These are phyloP conservation scores for Myotis lucifugus DNA, from an alignment of 2,113 vertebrate genomes.

Conservation along the genomic window DNA sequence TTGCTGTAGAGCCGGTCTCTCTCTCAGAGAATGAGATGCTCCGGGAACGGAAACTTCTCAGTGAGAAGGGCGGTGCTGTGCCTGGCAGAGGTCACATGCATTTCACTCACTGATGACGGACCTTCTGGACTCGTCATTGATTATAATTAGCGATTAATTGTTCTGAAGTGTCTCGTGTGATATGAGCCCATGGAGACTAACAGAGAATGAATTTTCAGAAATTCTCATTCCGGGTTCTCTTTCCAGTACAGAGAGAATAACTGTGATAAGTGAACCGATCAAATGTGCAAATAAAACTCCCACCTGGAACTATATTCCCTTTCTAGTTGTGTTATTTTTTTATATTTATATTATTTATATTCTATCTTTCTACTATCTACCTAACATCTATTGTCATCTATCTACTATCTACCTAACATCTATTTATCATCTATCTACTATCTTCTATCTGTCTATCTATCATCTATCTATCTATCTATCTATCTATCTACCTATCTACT, in stretches of 20 bases:
- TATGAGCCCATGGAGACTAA: neutral
- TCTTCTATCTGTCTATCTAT: neutral
- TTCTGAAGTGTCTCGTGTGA: neutral
- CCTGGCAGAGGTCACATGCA: neutral
- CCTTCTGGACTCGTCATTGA: neutral
- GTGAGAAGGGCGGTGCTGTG: neutral
- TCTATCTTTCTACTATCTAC: neutral
- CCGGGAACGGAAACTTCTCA: too few relatives aligned
- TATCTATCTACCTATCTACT: neutral
- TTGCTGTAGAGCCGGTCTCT: too few relatives aligned
- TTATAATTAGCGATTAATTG: neutral
- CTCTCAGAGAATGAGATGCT: too few relatives aligned
- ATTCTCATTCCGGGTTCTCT: neutral
- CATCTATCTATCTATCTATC: too few relatives aligned
- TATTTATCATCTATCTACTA: neutral
- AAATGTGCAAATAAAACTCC: neutral
- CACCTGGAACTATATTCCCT: neutral
- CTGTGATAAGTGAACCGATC: neutral
- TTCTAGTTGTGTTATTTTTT: neutral
- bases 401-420: neutral
- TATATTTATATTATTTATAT: neutral
- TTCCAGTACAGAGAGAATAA: neutral
- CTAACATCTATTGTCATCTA: too few relatives aligned
- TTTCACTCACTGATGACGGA: neutral
- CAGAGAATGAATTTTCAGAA: neutral